A percentile compares a stretch with the other conserved stretches of the same genome.
Conservation (phyloP, 2,888 invertebrate species). For the Drosophila formosana region DNA sequence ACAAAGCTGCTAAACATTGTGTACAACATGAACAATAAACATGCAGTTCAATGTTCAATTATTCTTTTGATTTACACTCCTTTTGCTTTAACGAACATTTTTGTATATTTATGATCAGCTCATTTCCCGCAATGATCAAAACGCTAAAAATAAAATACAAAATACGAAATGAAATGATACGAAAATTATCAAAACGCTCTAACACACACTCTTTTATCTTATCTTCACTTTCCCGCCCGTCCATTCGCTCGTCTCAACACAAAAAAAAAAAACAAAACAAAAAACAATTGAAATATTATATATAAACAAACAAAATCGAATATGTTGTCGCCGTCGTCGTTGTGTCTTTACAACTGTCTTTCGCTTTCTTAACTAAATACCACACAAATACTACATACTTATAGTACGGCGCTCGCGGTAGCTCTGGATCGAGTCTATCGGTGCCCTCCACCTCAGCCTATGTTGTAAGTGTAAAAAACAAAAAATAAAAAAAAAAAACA, state of each 20-base stretch:
- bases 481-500: conserved; percentile 31
- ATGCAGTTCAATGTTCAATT: conserved; percentile 53
- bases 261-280: conserved; percentile 27
- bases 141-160: conserved; percentile 19
- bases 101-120: conserved; percentile 57
- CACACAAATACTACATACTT: conserved; percentile 55
- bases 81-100: conserved; percentile 13
- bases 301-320: conserved; percentile 19
- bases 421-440: conserved; percentile 93
- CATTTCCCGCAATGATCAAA: conserved; percentile 62
- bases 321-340: conserved; percentile 56
- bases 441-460: conserved; percentile 91
- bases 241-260: conserved; percentile 54
- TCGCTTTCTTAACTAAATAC: conserved; percentile 37
- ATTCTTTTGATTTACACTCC: conserved; percentile 20
- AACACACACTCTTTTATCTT: conserved; percentile 74
- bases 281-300: conserved; percentile 34
- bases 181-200: conserved; percentile 61
- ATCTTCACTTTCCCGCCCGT: conserved; percentile 66
- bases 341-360: conserved; percentile 35
- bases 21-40: conserved; percentile 66
- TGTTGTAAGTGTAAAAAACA: conserved; percentile 88
- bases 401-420: conserved; percentile 87
- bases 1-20: conserved; percentile 45
- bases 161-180: conserved; percentile 20